phyloP scores from a whole-genome alignment of 2,888 invertebrate genomes.

The Lordiphosa fenestrarum region DNA sequence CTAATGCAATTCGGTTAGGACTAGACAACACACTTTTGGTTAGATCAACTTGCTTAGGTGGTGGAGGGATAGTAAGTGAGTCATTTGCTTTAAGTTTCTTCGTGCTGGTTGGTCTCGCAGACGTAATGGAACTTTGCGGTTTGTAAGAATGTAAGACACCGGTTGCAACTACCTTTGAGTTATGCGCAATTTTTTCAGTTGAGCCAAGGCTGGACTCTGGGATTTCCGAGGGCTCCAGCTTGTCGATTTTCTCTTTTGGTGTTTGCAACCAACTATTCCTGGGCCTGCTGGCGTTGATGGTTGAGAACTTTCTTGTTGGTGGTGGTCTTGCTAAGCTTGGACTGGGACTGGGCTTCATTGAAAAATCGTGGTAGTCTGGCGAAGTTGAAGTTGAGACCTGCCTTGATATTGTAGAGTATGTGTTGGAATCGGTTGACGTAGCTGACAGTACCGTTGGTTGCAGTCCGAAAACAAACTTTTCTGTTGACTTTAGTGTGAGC shows the following conservation, averaged over 20 bases:
- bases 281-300: not conserved
- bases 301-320: not conserved
- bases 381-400: not conserved
- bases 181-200: not conserved
- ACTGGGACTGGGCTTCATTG: not conserved
- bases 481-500: not conserved
- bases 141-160: not conserved
- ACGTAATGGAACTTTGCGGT: not conserved
- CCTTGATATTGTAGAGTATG: not conserved
- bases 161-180: not conserved
- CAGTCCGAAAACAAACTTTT: slow-evolving; percentile 3
- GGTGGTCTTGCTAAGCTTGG: not conserved
- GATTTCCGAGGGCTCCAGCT: slow-evolving; percentile 21
- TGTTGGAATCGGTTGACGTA: not conserved
- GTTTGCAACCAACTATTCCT: not conserved
- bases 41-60: not conserved
- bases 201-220: not conserved
- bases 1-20: slow-evolving; percentile 8
- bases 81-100: not conserved
- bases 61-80: not conserved
- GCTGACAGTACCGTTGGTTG: slow-evolving; percentile 4
- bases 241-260: not conserved
- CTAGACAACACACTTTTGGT: not conserved
- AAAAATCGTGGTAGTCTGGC: not conserved
- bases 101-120: not conserved